Percentiles rank a stretch among this genome's conserved stretches.
Conservation (phyloP, 35 echinoderm and acorn worm species). For the Lytechinus variegatus region DNA sequence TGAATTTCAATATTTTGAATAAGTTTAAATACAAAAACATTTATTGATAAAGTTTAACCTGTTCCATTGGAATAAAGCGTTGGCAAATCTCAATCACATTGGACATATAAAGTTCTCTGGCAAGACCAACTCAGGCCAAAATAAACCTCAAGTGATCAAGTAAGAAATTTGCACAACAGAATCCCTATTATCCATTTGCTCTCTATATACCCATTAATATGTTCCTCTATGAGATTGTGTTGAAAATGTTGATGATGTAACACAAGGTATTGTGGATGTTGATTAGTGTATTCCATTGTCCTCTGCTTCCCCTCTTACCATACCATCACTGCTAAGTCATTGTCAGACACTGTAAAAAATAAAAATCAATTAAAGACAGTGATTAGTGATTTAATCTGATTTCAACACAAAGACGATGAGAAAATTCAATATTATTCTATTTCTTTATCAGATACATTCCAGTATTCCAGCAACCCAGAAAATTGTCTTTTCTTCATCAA, state of each 20-base stretch:
- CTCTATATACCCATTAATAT: neutral
- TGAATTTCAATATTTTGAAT: no score
- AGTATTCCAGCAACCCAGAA: no score
- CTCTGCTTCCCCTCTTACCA: neutral
- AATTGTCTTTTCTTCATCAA: no score
- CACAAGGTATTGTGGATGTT: neutral
- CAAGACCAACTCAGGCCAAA: no score
- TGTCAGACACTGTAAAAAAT: neutral
- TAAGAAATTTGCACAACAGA: neutral
- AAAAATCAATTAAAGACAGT: neutral
- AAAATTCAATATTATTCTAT: no score
- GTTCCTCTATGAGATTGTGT: neutral
- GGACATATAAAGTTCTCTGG: no score
- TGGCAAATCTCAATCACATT: no score
- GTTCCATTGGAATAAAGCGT: no score
- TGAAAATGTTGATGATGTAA: neutral
- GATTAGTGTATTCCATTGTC: neutral
- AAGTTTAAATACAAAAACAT: no score
- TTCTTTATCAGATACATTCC: no score
- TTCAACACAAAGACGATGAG: neutral
- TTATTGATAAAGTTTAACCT: no score
- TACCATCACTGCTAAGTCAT: constrained; percentile 9
- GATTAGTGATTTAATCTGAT: neutral
- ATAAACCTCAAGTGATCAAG: neutral
- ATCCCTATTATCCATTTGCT: neutral